These are phyloP conservation scores for Plebejus melissa DNA, from an alignment of 2,888 invertebrate species.

Conservation along the genomic window DNA sequence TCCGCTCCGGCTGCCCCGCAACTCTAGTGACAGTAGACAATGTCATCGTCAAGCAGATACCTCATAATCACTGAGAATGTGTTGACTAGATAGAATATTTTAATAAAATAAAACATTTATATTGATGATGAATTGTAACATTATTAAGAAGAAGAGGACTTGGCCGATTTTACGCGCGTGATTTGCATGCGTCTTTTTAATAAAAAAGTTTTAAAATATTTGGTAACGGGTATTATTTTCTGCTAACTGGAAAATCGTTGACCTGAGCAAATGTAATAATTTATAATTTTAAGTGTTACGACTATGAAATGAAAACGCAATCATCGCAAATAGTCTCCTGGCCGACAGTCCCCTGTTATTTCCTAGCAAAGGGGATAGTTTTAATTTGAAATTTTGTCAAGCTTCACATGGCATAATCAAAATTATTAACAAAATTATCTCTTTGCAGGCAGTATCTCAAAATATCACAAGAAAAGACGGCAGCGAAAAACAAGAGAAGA, in stretches of 20 bases:
- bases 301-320: too few species aligned
- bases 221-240: too few species aligned
- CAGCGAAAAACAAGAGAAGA: too few species aligned
- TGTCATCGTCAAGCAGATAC: slow-evolving; percentile 48
- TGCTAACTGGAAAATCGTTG: too few species aligned
- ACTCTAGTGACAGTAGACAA: slow-evolving; percentile 49
- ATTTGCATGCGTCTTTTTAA: background rate
- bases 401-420: background rate
- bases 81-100: background rate
- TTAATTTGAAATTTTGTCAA: background rate
- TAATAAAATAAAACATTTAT: background rate
- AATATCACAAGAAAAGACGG: too few species aligned
- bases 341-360: background rate
- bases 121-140: background rate
- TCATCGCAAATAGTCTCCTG: too few species aligned
- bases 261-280: too few species aligned
- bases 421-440: too few species aligned
- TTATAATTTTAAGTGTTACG: too few species aligned
- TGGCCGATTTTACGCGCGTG: background rate
- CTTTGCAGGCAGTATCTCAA: too few species aligned
- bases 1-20: slow-evolving; percentile 49
- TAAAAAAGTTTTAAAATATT: too few species aligned
- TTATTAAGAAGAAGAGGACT: background rate
- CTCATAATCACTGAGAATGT: slow-evolving; percentile 51
- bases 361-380: background rate